Evolutionary conservation across 35 echinoderm and acorn worm genomes (phyloP), one percentile per base, ranked within the genome.

Genomic region (Apostichopus japonicus): DNA sequence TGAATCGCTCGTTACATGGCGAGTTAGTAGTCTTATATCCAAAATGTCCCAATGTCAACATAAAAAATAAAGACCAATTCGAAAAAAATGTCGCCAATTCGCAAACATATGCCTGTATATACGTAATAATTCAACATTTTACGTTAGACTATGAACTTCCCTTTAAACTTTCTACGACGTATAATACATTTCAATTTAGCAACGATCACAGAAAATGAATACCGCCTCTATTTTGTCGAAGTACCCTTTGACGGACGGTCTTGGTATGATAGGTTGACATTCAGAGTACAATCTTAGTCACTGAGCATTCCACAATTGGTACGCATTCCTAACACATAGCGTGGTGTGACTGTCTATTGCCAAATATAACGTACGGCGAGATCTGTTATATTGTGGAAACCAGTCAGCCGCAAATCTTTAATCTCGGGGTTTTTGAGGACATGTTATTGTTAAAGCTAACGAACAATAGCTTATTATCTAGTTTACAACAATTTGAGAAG

Each of bases 401-500:
- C n/a, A 73, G 11, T 73, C 71, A 73, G n/a, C 71, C 71, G 71
- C 71, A 75, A 75, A 21, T 84, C 56, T 56, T 58, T 21, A 8
- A 53, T 80, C 17, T 19, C 6, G 24, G 23, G 17, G 22, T 6
- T 59, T 84, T 84, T n/a, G 81, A 84, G 81, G 81, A 84, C 55
- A 84, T 84, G 81, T 61, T 58, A 51, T 44, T 44, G 33, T 44
- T 44, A 84, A 84, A 54, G 51, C 54, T 15, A 59, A 57, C 23
- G 24, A 57, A 59, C 81, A 84, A 84, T 84, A 23, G 6, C 56
- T 84, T 58, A 54, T 23, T 84, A 84, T 57, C 15, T 54, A 57
- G 81, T 56, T 84, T 57, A 54, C 81, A 19, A 58, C 81, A 59
- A 57, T 84, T 84, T 84, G 54, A 84, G 81, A 84, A 5, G 81